phyloP scores from a whole-genome alignment of 2,888 invertebrate genomes.

The Drosophila macrothrix region DNA sequence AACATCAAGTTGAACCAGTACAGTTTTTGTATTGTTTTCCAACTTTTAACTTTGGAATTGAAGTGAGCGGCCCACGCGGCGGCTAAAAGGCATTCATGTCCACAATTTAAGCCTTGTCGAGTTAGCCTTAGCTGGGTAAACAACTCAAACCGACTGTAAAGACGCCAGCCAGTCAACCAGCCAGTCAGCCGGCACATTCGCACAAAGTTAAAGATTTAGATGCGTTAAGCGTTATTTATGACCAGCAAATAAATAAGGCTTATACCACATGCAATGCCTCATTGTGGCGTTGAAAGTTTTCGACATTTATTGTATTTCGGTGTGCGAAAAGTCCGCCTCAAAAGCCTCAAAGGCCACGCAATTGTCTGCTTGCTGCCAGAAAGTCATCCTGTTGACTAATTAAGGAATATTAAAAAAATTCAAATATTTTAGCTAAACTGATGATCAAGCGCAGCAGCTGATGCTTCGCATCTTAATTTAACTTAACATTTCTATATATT shows the following conservation, averaged over 20 bases:
- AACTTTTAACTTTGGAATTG: slow-evolving; percentile 74
- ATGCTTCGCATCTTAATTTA: neutral
- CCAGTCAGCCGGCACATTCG: slow-evolving; percentile 63
- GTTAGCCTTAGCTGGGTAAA: slow-evolving; percentile 73
- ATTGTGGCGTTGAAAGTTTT: slow-evolving; percentile 79
- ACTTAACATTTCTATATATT: neutral
- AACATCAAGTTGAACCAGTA: slow-evolving; percentile 24
- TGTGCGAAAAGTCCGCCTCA: slow-evolving; percentile 28
- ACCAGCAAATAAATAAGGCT: slow-evolving; percentile 79
- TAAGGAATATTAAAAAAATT: slow-evolving; percentile 31
- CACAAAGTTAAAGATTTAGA: slow-evolving; percentile 79
- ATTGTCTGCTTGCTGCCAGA: neutral
- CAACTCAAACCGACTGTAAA: slow-evolving; percentile 54
- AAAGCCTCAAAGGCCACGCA: slow-evolving; percentile 5
- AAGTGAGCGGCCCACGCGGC: slow-evolving; percentile 36
- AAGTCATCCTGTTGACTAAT: slow-evolving; percentile 47
- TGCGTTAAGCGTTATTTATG: slow-evolving; percentile 81
- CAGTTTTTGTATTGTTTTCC: slow-evolving; percentile 70
- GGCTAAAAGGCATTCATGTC: slow-evolving; percentile 45
- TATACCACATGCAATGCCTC: slow-evolving; percentile 81
- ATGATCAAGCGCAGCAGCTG: neutral
- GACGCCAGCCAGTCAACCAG: slow-evolving; percentile 20
- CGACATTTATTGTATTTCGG: slow-evolving; percentile 72
- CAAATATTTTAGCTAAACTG: slow-evolving; percentile 6
- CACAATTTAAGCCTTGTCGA: slow-evolving; percentile 73